These are phyloP conservation scores for Agapornis roseicollis DNA, from an alignment of 2,113 vertebrate genomes.

Conservation along the genomic window DNA sequence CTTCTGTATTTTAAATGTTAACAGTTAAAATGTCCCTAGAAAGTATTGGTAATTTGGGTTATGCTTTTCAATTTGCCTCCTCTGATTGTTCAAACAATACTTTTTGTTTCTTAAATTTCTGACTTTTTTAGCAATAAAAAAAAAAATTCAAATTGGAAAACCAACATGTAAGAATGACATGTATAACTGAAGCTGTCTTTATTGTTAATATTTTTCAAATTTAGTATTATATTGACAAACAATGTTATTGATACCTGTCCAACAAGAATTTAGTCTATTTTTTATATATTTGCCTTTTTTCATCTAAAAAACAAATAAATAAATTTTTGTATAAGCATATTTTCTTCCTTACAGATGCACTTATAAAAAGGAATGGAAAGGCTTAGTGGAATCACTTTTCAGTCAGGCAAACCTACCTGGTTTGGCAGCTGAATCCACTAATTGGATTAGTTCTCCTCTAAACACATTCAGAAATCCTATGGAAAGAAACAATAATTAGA, in stretches of 20 bases:
- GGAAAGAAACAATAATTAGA: background rate
- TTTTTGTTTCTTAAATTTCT: background rate
- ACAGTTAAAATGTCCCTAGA: background rate
- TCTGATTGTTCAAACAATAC: background rate
- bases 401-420: background rate
- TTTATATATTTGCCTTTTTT: background rate
- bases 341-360: background rate
- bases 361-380: background rate
- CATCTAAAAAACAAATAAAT: background rate
- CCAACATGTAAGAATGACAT: background rate
- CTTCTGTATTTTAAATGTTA: background rate
- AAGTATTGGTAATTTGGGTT: background rate
- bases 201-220: background rate
- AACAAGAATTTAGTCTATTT: background rate
- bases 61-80: background rate
- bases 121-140: background rate
- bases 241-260: background rate
- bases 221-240: background rate
- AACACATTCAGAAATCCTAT: background rate
- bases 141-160: background rate
- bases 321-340: background rate
- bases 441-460: background rate
- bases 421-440: background rate
- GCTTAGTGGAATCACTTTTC: background rate
- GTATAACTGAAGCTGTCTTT: background rate